Base-by-base conservation (phyloP, 2,797 vertebrate genomes). In the Sebastes hubbsi region DNA sequence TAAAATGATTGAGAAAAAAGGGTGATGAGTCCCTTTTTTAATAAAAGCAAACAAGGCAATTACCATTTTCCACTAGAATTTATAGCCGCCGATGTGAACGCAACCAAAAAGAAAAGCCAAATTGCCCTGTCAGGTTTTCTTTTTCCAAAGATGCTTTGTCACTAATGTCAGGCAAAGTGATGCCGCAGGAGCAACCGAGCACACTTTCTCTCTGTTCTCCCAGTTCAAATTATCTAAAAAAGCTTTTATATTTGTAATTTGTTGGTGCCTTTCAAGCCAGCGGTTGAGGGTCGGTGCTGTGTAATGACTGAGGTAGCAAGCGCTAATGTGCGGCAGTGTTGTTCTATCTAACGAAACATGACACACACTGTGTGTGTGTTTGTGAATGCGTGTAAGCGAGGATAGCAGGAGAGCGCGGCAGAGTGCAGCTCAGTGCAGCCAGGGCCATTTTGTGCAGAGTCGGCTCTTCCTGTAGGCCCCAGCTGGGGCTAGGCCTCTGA, bases 401-500 rank as follows among this genome's bases (percentile, higher is more conserved):
- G 84, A 64, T 63, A 75, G 80, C 67, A 74, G 78, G 77, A 84
- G 84, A 82, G 83, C 80, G 59, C 30, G 77, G 79, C 81, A 59
- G 89, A 90, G 88, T 60, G 74, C 80, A 83, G 81, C 80, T 74
- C 76, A 10, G 66, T 85, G 83, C 87, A 89, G 88, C 87, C 90
- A 91, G 91, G 91, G 96, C 96, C 96, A 95, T 95, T 97, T 97
- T 98, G 97, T 97, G 96, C 96, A 91, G 93, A 96, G 94, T 96
- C 94, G 94, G 95, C 97, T 97, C 97, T 97, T 94, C 92, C 92
- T 95, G 93, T 93, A 91, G 96, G 96, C 96, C 97, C 97, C 97
- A 98, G 97, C 97, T 98, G 97, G 97, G 95, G 95, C 97, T 96
- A 95, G 96, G 95, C 96, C 96, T 96, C 96, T 92, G 96, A 98